Conservation (phyloP, 2,888 invertebrate species). For the Ferrisia virgata region DNA sequence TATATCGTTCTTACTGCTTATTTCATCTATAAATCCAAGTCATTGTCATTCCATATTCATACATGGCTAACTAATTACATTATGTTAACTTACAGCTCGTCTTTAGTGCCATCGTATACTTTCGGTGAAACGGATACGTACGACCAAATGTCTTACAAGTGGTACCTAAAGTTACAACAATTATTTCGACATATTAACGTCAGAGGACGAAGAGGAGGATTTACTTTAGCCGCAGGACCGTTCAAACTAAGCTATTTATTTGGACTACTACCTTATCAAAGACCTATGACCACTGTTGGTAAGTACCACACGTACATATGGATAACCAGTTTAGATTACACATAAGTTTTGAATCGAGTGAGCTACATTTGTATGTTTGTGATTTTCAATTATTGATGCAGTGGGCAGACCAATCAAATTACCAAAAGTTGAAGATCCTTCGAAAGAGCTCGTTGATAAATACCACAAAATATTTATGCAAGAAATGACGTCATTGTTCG, state of each 20-base stretch:
- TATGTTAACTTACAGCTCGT: slow-evolving; percentile 65
- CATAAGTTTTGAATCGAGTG: no score
- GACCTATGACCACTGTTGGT: slow-evolving; percentile 82
- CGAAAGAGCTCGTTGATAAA: not conserved
- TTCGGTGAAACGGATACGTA: slow-evolving; percentile 88
- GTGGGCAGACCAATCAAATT: slow-evolving; percentile 27
- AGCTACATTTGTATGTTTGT: no score
- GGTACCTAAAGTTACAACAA: slow-evolving; percentile 66
- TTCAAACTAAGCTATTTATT: slow-evolving; percentile 75
- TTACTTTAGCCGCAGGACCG: slow-evolving; percentile 77
- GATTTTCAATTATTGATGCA: not conserved
- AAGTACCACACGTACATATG: slow-evolving; percentile 53
- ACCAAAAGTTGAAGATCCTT: slow-evolving; percentile 17
- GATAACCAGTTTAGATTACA: no score
- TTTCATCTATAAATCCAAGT: no score
- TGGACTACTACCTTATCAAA: slow-evolving; percentile 77
- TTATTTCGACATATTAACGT: slow-evolving; percentile 64
- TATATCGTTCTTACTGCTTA: no score
- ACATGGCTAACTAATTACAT: no score
- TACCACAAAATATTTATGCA: not conserved
- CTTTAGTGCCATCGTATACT: slow-evolving; percentile 80
- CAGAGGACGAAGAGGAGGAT: slow-evolving; percentile 64
- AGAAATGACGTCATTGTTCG: not conserved
- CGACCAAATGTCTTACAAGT: slow-evolving; percentile 69
- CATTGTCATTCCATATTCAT: no score